A percentile compares a stretch with the other conserved stretches of the same genome.
Evolutionary conservation across 2,797 vertebrate genomes (phyloP).

Genomic region (Otolemur crassicaudatus): DNA sequence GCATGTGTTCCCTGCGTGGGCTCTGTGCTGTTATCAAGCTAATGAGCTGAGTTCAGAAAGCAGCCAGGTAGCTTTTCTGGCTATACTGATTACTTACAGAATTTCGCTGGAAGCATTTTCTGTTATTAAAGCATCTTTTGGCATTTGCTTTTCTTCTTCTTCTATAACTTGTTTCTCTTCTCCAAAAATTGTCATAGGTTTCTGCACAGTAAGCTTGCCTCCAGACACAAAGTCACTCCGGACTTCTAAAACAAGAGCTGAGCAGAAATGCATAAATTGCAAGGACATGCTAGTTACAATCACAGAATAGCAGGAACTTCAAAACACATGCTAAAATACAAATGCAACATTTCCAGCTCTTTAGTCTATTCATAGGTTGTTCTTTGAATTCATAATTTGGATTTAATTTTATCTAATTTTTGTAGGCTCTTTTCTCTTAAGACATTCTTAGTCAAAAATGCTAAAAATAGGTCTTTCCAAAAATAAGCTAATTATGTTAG

Average conservation of each 20-base stretch:
- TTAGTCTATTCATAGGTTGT: not conserved
- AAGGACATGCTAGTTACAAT: not conserved
- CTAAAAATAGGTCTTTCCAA: constrained; percentile 1
- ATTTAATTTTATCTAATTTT: not conserved
- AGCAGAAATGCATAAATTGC: constrained; percentile 43
- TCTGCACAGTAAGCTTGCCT: constrained; percentile 68
- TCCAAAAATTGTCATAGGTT: constrained; percentile 40
- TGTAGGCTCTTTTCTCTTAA: not conserved
- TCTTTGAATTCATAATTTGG: constrained; percentile 7
- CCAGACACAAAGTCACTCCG: constrained; percentile 66
- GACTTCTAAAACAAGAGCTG: constrained; percentile 76
- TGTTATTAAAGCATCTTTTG: constrained; percentile 19
- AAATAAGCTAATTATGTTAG: constrained; percentile 25
- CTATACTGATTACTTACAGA: constrained; percentile 77
- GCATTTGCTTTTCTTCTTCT: constrained; percentile 66
- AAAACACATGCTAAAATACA: not conserved
- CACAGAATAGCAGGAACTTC: not conserved
- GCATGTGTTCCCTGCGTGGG: not conserved
- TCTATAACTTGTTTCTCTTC: constrained; percentile 54
- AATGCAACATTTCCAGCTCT: not conserved
- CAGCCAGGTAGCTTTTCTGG: not conserved
- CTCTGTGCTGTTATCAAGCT: not conserved
- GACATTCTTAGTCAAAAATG: constrained; percentile 15
- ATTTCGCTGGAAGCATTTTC: constrained; percentile 35
- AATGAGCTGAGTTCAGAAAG: constrained; percentile 37